Percentiles rank a stretch among this genome's conserved stretches.
These are phyloP conservation scores for Ephialtes manifestator DNA, from an alignment of 2,888 invertebrate species.

Conservation along the genomic window DNA sequence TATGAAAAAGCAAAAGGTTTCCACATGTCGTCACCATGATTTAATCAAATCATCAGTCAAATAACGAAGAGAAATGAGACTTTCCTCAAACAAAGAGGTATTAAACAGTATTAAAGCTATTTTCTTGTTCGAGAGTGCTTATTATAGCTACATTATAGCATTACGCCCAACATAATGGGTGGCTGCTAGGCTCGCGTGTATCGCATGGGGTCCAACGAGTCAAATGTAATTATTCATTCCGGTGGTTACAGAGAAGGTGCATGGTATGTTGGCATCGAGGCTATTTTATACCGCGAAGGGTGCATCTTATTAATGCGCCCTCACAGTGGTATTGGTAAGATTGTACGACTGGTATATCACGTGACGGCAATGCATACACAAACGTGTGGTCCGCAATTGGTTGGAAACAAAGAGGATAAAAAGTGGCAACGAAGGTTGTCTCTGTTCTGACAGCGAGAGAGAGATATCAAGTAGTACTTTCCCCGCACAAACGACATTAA, in stretches of 20 bases:
- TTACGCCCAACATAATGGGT: slow-evolving; percentile 42
- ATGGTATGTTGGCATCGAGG: slow-evolving; percentile 57
- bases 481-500: slow-evolving; percentile 1
- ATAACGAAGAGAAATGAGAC: background rate
- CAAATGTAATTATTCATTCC: slow-evolving; percentile 80
- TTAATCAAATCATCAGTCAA: background rate
- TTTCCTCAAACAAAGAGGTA: slow-evolving; percentile 27
- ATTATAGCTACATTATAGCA: slow-evolving; percentile 30
- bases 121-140: slow-evolving; percentile 4
- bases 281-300: slow-evolving; percentile 71
- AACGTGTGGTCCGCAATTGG: slow-evolving; percentile 30
- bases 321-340: slow-evolving; percentile 28
- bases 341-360: slow-evolving; percentile 17
- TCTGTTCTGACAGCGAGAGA: slow-evolving; percentile 1
- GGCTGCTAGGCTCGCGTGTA: slow-evolving; percentile 34
- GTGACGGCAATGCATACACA: background rate
- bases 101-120: slow-evolving; percentile 2
- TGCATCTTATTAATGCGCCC: slow-evolving; percentile 81
- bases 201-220: slow-evolving; percentile 38
- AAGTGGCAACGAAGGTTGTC: slow-evolving; percentile 22
- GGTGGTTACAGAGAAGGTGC: slow-evolving; percentile 71
- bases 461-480: slow-evolving; percentile 49
- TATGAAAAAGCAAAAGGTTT: too few species aligned
- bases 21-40: background rate
- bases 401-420: slow-evolving; percentile 35